A percentile compares a stretch with the other conserved stretches of the same genome.
These are phyloP conservation scores for Lymantria dispar DNA, from an alignment of 2,888 invertebrate genomes.

Conservation along the genomic window DNA sequence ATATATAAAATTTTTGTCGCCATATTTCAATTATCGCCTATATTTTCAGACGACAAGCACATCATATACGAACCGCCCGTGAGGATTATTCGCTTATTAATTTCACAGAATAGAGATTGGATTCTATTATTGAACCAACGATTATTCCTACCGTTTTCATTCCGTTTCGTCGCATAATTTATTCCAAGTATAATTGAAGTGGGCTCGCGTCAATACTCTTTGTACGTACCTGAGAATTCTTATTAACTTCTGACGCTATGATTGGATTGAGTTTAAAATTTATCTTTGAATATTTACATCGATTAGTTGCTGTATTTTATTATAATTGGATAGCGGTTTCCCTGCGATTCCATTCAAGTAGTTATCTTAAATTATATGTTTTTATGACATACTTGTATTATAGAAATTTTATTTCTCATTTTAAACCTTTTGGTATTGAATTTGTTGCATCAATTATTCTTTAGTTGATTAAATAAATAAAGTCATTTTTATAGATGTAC, in stretches of 20 bases:
- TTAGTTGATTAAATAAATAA: too few relatives aligned
- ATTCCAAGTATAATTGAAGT: slow-evolving; percentile 62
- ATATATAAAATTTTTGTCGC: too few relatives aligned
- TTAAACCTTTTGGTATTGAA: too few relatives aligned
- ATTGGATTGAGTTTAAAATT: neutral
- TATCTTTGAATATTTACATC: neutral
- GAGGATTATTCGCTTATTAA: slow-evolving; percentile 57
- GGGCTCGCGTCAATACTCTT: slow-evolving; percentile 23
- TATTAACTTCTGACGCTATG: slow-evolving; percentile 3
- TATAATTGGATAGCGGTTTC: neutral
- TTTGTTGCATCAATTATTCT: too few relatives aligned
- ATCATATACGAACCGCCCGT: slow-evolving; percentile 46
- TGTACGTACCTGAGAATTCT: slow-evolving; percentile 8
- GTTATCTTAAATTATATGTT: too few relatives aligned
- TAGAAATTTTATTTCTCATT: too few relatives aligned
- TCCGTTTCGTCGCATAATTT: slow-evolving; percentile 60
- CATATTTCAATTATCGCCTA: neutral
- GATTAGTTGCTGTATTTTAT: neutral
- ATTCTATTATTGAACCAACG: slow-evolving; percentile 64
- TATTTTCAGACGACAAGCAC: slow-evolving; percentile 4
- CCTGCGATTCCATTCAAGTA: too few relatives aligned
- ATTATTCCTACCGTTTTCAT: slow-evolving; percentile 53
- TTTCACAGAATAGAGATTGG: slow-evolving; percentile 60
- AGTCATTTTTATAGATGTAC: too few relatives aligned
- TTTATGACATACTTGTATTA: too few relatives aligned